Conservation (phyloP, 2,113 vertebrate genomes). For the Varanus salvator region DNA sequence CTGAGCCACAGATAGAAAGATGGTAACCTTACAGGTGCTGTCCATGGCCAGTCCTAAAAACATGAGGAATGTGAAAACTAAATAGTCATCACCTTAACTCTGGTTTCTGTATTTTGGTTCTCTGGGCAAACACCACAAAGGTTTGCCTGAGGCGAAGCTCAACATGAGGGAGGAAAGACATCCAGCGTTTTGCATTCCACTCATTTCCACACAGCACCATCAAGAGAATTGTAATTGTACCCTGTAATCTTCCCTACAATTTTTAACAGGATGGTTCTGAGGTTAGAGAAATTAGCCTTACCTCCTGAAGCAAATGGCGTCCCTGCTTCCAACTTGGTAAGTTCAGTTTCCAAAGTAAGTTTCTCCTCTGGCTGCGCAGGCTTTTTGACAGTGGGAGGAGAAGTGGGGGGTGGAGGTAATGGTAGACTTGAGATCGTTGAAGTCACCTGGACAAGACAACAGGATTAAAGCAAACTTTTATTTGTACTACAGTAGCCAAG, state of each 20-base stretch:
- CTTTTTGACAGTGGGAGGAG: constrained; percentile 56
- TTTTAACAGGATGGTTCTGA: background rate
- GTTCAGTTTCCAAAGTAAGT: constrained; percentile 32
- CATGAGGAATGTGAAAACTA: background rate
- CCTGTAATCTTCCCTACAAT: no score
- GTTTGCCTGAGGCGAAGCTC: background rate
- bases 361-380: accelerated
- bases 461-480: background rate
- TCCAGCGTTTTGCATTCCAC: background rate
- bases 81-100: background rate
- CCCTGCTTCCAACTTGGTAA: background rate
- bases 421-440: constrained; percentile 48
- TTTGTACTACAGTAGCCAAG: background rate
- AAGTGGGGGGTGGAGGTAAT: constrained; percentile 67
- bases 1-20: background rate
- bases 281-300: constrained; percentile 22
- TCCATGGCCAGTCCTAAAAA: background rate
- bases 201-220: background rate
- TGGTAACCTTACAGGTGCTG: background rate
- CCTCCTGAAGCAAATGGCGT: constrained; percentile 33
- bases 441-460: constrained; percentile 8
- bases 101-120: background rate
- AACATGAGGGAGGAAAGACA: background rate
- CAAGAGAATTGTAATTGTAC: background rate
- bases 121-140: background rate